Evolutionary conservation across 1,140 invertebrate genomes (phyloP), one percentile per base, ranked within the genome.

Genomic region (Ceratina calcarata): DNA sequence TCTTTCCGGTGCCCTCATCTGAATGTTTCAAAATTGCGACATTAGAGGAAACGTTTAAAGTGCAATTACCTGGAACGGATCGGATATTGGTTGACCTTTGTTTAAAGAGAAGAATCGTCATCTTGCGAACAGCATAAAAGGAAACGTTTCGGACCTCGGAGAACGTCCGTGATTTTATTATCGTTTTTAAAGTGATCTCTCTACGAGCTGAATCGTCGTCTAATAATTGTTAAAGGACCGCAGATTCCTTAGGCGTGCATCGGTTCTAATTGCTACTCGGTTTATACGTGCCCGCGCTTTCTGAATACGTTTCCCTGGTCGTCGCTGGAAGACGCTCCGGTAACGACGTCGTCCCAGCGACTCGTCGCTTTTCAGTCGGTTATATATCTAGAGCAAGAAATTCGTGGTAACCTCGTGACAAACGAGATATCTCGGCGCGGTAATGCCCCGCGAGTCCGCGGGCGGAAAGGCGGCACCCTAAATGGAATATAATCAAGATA

Each of bases 401-500:
- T 78, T 85, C 70, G 65, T 45, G 83, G 78, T 80, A 78, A 81
- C 73, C 71, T 64, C n/a, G 69, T 84, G 82, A 86, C 80, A 86
- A 83, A 78, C 84, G 81, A 72, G 84, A 86, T 81, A 83, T 75
- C 66, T 67, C 68, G 81, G 76, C 55, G 77, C 72, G 61, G 85
- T 75, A 66, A 78, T 69, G 62, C 53, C 22, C 45, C 75, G 75
- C 75, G 75, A 57, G 81, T 80, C 51, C 61, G 71, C 62, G 77
- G 73, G 57, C 24, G 72, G 82, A 55, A 79, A 80, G 65, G 70
- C 65, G 71, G 69, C 57, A 24, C 65, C 72, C 86, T 87, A 87
- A 87, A 87, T 87, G 78, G 86, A 87, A 87, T 86, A 87, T 87
- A 87, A 87, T 87, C 86, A 87, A 87, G 86, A 87, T 87, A 87